Base-by-base conservation (phyloP, 2,888 invertebrate genomes). In the Stratiomys singularior region DNA sequence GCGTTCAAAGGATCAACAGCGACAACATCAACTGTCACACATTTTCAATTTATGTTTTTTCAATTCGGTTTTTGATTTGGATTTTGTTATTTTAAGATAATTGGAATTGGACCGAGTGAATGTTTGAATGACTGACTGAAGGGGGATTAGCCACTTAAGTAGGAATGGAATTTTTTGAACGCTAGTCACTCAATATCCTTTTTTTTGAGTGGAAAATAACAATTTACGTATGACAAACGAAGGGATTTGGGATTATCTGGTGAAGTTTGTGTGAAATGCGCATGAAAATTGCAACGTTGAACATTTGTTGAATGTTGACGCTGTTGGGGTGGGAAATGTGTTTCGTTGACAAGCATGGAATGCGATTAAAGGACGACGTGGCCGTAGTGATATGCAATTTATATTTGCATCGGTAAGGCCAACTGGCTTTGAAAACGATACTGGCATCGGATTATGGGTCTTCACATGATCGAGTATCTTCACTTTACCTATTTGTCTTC, bases 41-140 rank as follows among this genome's bases (percentile, higher is more conserved):
- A n/a, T n/a, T n/a, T n/a, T n/a, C n/a, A n/a, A n/a, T n/a, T n/a
- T n/a, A n/a, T n/a, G n/a, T 13, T 60, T 60, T 60, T 60, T 60
- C 23, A n/a, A 25, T 11, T 25, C 23, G n/a, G 67, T 25, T 67
- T 67, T 2, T 13, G 69, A 47, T 69, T 69, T 69, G 69, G 44
- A 69, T 60, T 74, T 74, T 74, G 74, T 74, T 74, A 58, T 74
- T 74, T 58, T 60, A 74, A 37, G 74, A 60, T 74, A 74, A 74
- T 74, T 74, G 74, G 60, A 74, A 74, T 74, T 30, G 37, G 74
- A 44, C 18, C 23, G 60, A 30, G 74, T 44, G 67, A 21, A 25
- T 71, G 27, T n/a, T 21, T 25, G 71, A n/a, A 25, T 27, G 74
- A 58, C 60, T 23, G 60, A 25, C 25, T 60, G 60, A 5, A 25